Base-by-base conservation (phyloP, 2,113 vertebrate species). In the Scomber colias region DNA sequence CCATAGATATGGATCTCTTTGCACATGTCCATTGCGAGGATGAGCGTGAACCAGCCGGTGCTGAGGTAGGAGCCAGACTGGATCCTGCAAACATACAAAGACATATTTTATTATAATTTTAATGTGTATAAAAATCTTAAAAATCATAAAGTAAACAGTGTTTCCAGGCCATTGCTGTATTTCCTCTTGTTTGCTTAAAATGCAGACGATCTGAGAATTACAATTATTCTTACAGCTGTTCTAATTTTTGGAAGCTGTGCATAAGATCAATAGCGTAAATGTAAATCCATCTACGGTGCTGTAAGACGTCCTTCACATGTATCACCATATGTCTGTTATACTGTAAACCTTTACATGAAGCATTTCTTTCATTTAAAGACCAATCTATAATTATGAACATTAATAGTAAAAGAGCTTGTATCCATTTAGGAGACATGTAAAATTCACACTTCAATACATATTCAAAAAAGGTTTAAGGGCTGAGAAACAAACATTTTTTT, bases 21-120 rank as follows among this genome's bases (percentile, higher is more conserved):
- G 91, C 98, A 99, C 94, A 98, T 97, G 90, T 99, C 97, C 98
- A 99, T 99, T 75, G 97, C 98, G 82, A 99, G 96, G 93, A 99
- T 97, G 90, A 99, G 96, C 15, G 98, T 99, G 90, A 99, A 99
- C 98, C 98, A 99, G 44, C 98, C 98, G 0, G 98, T 99, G 94
- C 98, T 99, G 93, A 99, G 97, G 90, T 99, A 99, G 12, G 98
- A 98, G 75, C 98, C 98, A 1, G 98, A 99, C 94, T 97, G 96
- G 89, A 98, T 96, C 95, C 98, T 99, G 96, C 76, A 84, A 93
- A 79, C 15, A 94, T 81, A 93, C 16, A 88, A 56, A 90, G 48
- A 89, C 1, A 67, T 15, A 10, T 67, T 62, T 65, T 1, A 74
- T 12, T 67, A 4, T 19, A 15, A 77, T 4, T 40, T 24, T 51